A percentile compares a stretch with the other conserved stretches of the same genome.
These are phyloP conservation scores for Muraenolepis orangiensis DNA, from an alignment of 2,797 vertebrate species.

Conservation along the genomic window DNA sequence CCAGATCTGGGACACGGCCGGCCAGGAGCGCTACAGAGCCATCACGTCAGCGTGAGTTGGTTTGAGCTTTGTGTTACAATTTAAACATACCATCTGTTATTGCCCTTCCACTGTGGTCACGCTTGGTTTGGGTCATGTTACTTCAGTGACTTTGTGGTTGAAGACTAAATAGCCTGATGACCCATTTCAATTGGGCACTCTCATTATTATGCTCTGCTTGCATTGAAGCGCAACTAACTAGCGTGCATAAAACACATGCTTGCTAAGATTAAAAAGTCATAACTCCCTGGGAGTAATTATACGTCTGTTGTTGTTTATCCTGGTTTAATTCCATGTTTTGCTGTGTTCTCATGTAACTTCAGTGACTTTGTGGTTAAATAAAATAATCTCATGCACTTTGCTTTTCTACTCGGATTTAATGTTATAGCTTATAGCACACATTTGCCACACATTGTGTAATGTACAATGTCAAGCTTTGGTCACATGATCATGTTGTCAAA, in stretches of 20 bases:
- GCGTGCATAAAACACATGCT: constrained; percentile 21
- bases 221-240: constrained; percentile 19
- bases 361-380: too few species aligned
- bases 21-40: constrained; percentile 94
- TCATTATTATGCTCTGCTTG: constrained; percentile 25
- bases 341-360: constrained; percentile 14
- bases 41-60: constrained; percentile 93
- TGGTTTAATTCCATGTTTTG: constrained; percentile 20
- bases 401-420: too few species aligned
- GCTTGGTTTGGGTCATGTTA: background rate
- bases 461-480: too few species aligned
- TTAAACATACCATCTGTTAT: background rate
- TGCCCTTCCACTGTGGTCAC: background rate
- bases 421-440: too few species aligned
- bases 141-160: too few species aligned
- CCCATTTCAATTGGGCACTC: constrained; percentile 23
- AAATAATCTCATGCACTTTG: too few species aligned
- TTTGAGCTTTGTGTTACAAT: background rate
- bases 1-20: constrained; percentile 96
- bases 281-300: constrained; percentile 6
- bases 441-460: too few species aligned
- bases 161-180: too few species aligned
- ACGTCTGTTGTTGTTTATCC: constrained; percentile 14
- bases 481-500: too few species aligned
- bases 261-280: constrained; percentile 33